A percentile compares a stretch with the other conserved stretches of the same genome.
Conservation (phyloP, 2,797 vertebrate genomes). For the Neomorphus geoffroyi region DNA sequence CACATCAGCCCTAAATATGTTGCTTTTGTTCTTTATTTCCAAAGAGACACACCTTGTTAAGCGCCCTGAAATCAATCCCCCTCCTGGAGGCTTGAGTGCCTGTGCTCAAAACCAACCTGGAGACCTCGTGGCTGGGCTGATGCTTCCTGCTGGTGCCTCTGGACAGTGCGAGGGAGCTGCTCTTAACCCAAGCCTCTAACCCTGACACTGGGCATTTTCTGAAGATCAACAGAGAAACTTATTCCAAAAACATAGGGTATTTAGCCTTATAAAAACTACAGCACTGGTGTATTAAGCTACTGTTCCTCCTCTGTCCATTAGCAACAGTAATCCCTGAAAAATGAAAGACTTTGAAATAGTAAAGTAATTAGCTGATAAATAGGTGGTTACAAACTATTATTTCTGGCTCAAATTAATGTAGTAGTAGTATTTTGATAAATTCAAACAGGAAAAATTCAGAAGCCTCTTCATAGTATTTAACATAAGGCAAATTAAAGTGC, state of each 20-base stretch:
- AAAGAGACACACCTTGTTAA: neutral
- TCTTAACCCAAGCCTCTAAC: neutral
- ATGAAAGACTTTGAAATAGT: constrained; percentile 24
- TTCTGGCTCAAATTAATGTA: constrained; percentile 52
- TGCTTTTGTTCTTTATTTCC: neutral
- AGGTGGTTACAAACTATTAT: constrained; percentile 34
- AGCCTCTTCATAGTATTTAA: constrained; percentile 16
- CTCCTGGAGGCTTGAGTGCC: neutral
- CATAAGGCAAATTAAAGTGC: constrained; percentile 48
- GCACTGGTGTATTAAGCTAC: neutral
- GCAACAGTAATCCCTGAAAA: constrained; percentile 5
- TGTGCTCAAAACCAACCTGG: neutral
- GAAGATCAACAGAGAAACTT: neutral
- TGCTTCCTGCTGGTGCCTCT: neutral
- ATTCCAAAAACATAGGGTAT: neutral
- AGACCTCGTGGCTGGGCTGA: neutral
- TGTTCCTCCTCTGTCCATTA: neutral
- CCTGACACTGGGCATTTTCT: neutral
- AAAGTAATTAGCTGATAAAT: constrained; percentile 46
- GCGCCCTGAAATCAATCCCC: neutral
- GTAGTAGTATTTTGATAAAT: constrained; percentile 62
- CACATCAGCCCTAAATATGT: neutral
- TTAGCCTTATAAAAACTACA: neutral
- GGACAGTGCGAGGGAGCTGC: accelerated
- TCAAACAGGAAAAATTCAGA: constrained; percentile 52